These are phyloP conservation scores for Penelope pileata DNA, from an alignment of 2,113 vertebrate species.

Conservation along the genomic window DNA sequence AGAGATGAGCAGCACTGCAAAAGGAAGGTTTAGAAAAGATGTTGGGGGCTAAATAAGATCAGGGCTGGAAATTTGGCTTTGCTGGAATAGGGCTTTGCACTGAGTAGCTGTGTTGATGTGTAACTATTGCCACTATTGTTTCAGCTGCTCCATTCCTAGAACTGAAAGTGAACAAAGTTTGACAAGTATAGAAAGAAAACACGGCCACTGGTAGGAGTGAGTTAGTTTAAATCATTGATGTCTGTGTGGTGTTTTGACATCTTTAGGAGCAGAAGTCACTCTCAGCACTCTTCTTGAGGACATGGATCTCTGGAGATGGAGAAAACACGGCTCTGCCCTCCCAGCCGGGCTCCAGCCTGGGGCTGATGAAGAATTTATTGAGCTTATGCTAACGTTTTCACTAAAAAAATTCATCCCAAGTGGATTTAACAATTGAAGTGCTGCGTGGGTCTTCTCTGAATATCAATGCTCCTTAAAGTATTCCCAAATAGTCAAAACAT, in stretches of 20 bases:
- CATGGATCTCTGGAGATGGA: fast-evolving
- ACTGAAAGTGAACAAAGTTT: fast-evolving
- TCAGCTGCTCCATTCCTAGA: not conserved
- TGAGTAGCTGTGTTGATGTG: not conserved
- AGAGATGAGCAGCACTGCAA: not conserved
- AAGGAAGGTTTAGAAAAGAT: not conserved
- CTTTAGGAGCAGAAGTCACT: fast-evolving
- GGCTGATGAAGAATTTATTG: not conserved
- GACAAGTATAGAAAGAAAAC: fast-evolving
- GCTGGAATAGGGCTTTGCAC: not conserved
- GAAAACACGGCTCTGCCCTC: not conserved
- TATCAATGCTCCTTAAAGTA: not conserved
- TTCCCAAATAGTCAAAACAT: not conserved
- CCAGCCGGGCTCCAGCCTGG: not conserved
- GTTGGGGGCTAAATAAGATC: fast-evolving
- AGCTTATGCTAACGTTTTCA: not conserved
- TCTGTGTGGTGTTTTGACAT: fast-evolving
- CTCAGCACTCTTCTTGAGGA: fast-evolving
- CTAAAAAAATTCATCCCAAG: not conserved
- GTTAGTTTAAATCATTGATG: not conserved
- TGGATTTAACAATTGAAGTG: not conserved
- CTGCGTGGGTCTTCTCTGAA: not conserved
- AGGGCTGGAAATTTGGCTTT: not conserved
- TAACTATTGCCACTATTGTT: not conserved
- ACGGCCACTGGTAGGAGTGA: not conserved